These are phyloP conservation scores for Nycteola revayana DNA, from an alignment of 2,888 invertebrate species.

Conservation along the genomic window DNA sequence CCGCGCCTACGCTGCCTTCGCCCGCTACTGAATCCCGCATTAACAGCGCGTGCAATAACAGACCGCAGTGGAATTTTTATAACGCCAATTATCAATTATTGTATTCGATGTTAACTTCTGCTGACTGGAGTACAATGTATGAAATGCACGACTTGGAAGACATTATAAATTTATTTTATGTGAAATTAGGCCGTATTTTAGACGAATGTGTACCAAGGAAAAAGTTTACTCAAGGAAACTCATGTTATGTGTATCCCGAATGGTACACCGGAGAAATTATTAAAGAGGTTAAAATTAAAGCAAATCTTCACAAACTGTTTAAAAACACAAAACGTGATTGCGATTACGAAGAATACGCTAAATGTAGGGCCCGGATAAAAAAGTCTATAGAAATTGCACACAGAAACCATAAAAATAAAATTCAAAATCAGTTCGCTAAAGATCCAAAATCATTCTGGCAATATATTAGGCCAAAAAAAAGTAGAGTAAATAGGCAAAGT, in stretches of 20 bases:
- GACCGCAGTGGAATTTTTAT: neutral
- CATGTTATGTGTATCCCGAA: neutral
- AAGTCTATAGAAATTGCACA: conserved; percentile 2
- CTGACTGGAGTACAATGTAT: neutral
- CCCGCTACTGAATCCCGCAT: neutral
- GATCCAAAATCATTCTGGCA: conserved; percentile 5
- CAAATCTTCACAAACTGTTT: neutral
- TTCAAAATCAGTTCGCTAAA: conserved; percentile 1
- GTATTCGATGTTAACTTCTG: neutral
- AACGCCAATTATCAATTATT: neutral
- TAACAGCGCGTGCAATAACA: neutral
- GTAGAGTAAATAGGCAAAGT: too few species aligned
- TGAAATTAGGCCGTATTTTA: neutral
- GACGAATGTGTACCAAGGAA: conserved; percentile 1
- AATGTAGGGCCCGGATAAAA: neutral
- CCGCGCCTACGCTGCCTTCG: neutral
- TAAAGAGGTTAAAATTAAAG: conserved; percentile 1
- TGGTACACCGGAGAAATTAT: conserved; percentile 2
- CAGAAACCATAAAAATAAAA: neutral
- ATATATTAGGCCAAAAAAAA: conserved; percentile 1
- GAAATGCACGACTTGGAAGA: neutral
- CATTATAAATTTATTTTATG: conserved; percentile 1
- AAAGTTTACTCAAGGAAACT: neutral
- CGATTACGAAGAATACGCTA: neutral
- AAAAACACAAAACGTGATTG: neutral